Percentiles rank a stretch among this genome's conserved stretches.
These are phyloP conservation scores for Atlantisia rogersi DNA, from an alignment of 2,113 vertebrate species.

Conservation along the genomic window DNA sequence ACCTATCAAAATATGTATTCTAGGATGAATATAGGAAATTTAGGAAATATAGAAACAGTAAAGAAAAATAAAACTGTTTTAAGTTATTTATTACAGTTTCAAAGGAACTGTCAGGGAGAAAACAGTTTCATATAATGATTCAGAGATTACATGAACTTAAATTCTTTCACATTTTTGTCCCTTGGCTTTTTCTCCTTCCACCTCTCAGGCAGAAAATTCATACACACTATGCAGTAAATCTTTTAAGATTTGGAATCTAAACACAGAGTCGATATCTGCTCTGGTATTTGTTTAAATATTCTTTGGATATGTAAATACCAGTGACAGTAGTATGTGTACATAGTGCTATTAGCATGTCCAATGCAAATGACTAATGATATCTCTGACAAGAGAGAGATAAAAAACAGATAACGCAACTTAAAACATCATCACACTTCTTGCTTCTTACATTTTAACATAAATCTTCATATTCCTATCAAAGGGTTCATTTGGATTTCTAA, in stretches of 20 bases:
- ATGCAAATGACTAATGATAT: background rate
- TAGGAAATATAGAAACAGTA: background rate
- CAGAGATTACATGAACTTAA: background rate
- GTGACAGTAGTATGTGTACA: background rate
- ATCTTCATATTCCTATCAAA: slow-evolving; percentile 25
- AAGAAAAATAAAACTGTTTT: background rate
- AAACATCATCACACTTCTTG: background rate
- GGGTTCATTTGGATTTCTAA: slow-evolving; percentile 31
- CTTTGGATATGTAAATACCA: slow-evolving; percentile 1
- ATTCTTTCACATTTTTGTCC: background rate
- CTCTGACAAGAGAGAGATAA: slow-evolving; percentile 1
- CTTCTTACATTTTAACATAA: slow-evolving; percentile 8
- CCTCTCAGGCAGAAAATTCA: background rate
- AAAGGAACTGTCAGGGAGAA: background rate
- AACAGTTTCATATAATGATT: background rate
- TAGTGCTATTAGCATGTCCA: background rate
- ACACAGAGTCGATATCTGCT: background rate
- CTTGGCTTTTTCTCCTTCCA: background rate
- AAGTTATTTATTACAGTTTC: background rate
- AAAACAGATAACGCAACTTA: background rate
- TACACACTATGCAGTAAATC: background rate
- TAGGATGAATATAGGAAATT: background rate
- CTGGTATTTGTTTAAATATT: background rate
- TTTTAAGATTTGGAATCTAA: slow-evolving; percentile 1
- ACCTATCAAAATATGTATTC: background rate